Evolutionary conservation across 2,797 vertebrate genomes (phyloP).

Genomic region (Siniperca undulata): DNA sequence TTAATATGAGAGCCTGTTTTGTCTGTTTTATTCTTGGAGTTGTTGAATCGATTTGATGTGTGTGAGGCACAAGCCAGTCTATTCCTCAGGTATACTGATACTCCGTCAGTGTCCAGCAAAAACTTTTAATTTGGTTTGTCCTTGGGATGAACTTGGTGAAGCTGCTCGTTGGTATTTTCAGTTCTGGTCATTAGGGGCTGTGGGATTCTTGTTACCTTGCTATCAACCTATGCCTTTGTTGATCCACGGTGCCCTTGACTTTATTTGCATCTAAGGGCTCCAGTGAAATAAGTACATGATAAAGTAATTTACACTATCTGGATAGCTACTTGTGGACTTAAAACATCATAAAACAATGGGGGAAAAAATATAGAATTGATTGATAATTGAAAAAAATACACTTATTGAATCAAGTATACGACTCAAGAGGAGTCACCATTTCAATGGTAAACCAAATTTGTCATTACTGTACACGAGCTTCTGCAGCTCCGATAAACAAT

Average conservation of each 20-base stretch:
- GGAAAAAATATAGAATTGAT: too few species aligned
- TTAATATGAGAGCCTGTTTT: conserved; percentile 6
- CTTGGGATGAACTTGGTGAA: conserved; percentile 2
- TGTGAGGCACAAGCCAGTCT: not conserved
- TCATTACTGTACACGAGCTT: not conserved
- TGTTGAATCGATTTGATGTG: not conserved
- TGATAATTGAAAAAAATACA: not conserved
- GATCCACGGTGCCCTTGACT: not conserved
- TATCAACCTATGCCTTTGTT: not conserved
- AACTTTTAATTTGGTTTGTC: not conserved
- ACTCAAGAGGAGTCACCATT: not conserved
- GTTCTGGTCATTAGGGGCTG: not conserved
- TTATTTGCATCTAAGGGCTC: not conserved
- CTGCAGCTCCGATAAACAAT: conserved; percentile 13
- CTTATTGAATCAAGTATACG: too few species aligned
- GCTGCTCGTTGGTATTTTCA: not conserved
- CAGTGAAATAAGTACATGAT: too few species aligned
- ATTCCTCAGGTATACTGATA: not conserved
- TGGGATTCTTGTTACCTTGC: not conserved
- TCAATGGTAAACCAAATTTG: not conserved
- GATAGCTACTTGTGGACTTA: not conserved
- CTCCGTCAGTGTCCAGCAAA: not conserved
- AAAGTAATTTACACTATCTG: not conserved
- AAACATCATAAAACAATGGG: not conserved
- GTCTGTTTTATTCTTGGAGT: not conserved